Evolutionary conservation across 1,140 invertebrate genomes (phyloP), one percentile per base, ranked within the genome.

Genomic region (Drosophila kurseongensis): DNA sequence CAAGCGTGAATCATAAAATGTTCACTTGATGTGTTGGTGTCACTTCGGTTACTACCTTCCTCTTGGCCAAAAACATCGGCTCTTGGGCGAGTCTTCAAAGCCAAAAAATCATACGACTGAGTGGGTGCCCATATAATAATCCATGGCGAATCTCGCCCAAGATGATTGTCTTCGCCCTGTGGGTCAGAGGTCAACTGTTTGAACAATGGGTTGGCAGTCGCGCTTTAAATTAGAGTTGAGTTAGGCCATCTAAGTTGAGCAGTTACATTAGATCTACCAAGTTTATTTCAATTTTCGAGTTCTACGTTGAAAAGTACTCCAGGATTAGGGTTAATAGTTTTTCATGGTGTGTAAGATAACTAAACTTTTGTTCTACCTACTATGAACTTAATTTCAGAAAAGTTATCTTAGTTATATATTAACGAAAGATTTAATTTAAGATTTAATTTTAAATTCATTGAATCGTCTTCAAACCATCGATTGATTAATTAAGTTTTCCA

Each of bases 1-100:
- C 83, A 89, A 83, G 76, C 83, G 83, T 88, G 83, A 83, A 88
- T 88, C 83, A 88, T 88, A 88, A 88, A 89, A 89, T 72, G 62
- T 35, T 71, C 35, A 78, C 55, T 83, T 82, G 51, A 73, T 82
- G 82, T 78, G 65, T 72, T 71, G 60, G 61, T 78, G 82, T 78
- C 74, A 75, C 51, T 62, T 54, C 54, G 63, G 48, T 63, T 56
- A 51, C 56, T 67, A 45, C 36, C 66, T 48, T 29, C 41, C 27
- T 47, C 12, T 9, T 9, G 32, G 12, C 12, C 9, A 14, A 1
- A 27, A 55, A 32, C 57, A 14, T 54, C 42, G 38, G 42, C 57
- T 27, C 32, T 41, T 36, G 65, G 65, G 45, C 59, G 36, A 51
- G 44, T 69, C 56, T 42, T 50, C 52, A 78, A 42, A 57, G 35